Conservation (phyloP, 2,113 vertebrate genomes). For the Columbina picui region DNA sequence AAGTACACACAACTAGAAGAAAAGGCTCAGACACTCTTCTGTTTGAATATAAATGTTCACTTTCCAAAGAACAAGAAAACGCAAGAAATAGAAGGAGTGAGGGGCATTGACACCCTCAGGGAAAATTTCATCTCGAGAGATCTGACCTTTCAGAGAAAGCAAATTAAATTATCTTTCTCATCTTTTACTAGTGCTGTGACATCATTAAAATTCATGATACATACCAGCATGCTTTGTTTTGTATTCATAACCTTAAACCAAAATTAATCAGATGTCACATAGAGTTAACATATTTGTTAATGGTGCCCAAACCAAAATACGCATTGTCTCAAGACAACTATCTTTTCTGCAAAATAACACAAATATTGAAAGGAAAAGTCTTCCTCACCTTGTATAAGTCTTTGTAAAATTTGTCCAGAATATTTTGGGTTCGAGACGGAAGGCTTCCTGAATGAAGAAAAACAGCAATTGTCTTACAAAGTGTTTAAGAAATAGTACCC, state of each 20-base stretch:
- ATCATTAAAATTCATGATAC: constrained; percentile 81
- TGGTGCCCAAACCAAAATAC: constrained; percentile 29
- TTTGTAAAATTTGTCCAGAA: not conserved
- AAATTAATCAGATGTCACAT: constrained; percentile 81
- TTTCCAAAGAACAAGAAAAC: constrained; percentile 37
- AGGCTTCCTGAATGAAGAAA: not conserved
- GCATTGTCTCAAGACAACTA: constrained; percentile 25
- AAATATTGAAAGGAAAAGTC: not conserved
- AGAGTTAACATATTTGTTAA: constrained; percentile 77
- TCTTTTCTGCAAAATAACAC: not conserved
- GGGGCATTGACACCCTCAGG: constrained; percentile 69
- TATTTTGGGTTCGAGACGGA: not conserved
- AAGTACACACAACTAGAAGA: not conserved
- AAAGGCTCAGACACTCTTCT: not conserved
- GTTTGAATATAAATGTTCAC: constrained; percentile 70
- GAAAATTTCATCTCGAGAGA: constrained; percentile 78
- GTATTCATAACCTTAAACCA: constrained; percentile 81
- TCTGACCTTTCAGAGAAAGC: constrained; percentile 80
- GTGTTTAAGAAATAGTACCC: not conserved
- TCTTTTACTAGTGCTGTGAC: constrained; percentile 78
- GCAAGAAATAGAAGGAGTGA: constrained; percentile 11
- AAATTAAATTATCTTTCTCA: constrained; percentile 84
- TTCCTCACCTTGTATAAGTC: not conserved
- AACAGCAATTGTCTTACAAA: not conserved
- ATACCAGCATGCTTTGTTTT: constrained; percentile 73